Evolutionary conservation across 2,113 vertebrate species (phyloP).

Genomic region (Eudyptes chrysolophus): DNA sequence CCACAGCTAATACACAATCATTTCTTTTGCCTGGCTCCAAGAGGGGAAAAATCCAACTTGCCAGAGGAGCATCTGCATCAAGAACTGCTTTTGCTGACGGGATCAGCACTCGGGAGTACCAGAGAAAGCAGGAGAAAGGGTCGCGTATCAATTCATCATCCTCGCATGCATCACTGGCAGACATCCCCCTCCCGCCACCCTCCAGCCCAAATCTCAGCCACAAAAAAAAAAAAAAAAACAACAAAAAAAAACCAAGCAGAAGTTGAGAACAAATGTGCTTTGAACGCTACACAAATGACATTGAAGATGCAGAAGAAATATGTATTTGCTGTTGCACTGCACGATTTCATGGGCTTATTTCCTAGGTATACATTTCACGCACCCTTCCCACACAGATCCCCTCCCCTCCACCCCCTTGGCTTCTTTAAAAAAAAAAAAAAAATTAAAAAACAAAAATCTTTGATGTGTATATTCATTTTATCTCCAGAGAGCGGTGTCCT

Average conservation of each 20-base stretch:
- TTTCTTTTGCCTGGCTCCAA: background rate
- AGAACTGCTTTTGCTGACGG: background rate
- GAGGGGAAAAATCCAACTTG: background rate
- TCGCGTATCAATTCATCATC: background rate
- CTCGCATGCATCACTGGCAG: background rate
- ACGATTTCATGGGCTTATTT: background rate
- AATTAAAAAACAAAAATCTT: background rate
- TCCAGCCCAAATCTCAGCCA: background rate
- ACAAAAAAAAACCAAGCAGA: background rate
- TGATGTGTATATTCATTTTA: background rate
- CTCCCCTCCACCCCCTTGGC: background rate
- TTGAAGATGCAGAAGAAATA: slow-evolving; percentile 49
- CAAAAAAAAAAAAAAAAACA: background rate
- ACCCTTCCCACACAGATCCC: slow-evolving; percentile 7
- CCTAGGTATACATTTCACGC: background rate
- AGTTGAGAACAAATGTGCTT: background rate
- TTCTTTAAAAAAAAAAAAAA: background rate
- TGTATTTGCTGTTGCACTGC: slow-evolving; percentile 4
- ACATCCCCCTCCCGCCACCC: background rate
- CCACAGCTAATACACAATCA: background rate
- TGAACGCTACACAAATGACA: slow-evolving; percentile 44
- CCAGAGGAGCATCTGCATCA: slow-evolving; percentile 31
- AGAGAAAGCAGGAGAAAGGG: background rate
- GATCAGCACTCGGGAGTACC: background rate
- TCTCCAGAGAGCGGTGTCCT: background rate